These are phyloP conservation scores for Oryzias javanicus DNA, from an alignment of 2,113 vertebrate genomes.

Conservation along the genomic window DNA sequence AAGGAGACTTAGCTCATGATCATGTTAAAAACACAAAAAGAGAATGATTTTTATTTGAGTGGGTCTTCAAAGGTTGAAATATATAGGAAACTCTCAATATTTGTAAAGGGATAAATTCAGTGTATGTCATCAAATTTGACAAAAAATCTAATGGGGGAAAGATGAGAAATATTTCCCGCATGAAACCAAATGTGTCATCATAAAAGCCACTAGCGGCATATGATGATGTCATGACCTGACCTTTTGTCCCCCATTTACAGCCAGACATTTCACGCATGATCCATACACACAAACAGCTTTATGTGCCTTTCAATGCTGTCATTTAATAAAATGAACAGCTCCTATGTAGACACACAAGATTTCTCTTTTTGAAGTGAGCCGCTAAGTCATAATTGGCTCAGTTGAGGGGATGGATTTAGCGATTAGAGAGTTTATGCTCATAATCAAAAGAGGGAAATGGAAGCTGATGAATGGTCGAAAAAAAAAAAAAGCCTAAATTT, in stretches of 20 bases:
- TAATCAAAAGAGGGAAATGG: slow-evolving; percentile 15
- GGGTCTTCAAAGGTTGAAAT: too few relatives aligned
- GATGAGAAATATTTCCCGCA: too few relatives aligned
- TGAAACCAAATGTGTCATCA: too few relatives aligned
- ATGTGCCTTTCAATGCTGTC: background rate
- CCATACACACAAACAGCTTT: slow-evolving; percentile 2
- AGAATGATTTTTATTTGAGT: too few relatives aligned
- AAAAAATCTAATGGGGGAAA: too few relatives aligned
- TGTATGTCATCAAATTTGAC: too few relatives aligned
- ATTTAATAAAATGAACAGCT: slow-evolving; percentile 22
- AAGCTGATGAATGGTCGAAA: slow-evolving; percentile 1
- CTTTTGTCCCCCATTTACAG: background rate
- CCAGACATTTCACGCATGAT: background rate
- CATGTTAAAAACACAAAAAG: too few relatives aligned
- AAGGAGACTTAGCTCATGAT: too few relatives aligned
- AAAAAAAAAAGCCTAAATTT: background rate
- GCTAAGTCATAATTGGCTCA: slow-evolving; percentile 25
- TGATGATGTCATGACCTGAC: background rate
- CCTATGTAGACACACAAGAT: slow-evolving; percentile 23
- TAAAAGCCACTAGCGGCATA: too few relatives aligned
- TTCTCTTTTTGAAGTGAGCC: slow-evolving; percentile 35
- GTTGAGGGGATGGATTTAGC: slow-evolving; percentile 16
- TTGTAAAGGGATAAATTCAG: too few relatives aligned
- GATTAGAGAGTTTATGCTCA: slow-evolving; percentile 27
- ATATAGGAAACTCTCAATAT: too few relatives aligned